Evolutionary conservation across 2,113 vertebrate species (phyloP).

Genomic region (Hippocampus zosterae): DNA sequence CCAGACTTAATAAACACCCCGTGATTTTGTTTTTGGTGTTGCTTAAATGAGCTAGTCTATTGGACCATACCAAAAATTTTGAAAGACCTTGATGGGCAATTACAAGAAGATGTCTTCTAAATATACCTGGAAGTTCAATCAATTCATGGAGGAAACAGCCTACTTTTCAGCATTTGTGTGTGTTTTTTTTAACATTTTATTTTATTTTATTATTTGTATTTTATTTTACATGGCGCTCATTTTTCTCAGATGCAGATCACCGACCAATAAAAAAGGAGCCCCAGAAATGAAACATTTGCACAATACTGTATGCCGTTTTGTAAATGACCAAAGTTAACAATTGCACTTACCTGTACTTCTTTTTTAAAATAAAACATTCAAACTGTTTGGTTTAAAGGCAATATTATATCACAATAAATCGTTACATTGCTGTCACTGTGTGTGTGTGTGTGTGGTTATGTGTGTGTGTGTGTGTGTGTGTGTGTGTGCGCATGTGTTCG

Average conservation of each 20-base stretch:
- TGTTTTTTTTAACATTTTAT: neutral
- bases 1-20: neutral
- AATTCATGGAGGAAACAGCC: neutral
- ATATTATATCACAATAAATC: conserved; percentile 39
- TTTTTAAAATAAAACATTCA: conserved; percentile 9
- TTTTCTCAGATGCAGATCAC: neutral
- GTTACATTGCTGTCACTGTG: conserved; percentile 13
- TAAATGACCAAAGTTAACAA: conserved; percentile 15
- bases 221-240: neutral
- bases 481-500: conserved; percentile 1
- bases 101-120: neutral
- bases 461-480: neutral
- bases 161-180: neutral
- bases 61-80: neutral
- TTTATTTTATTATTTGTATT: too few species aligned
- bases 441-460: neutral
- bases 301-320: too few species aligned
- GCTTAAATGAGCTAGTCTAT: neutral
- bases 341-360: conserved; percentile 24
- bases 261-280: neutral
- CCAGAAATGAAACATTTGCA: neutral
- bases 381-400: conserved; percentile 23
- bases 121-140: too few species aligned
- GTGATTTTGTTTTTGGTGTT: neutral
- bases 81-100: neutral